Evolutionary conservation across 2,113 vertebrate species (phyloP), one percentile per base, ranked within the genome.

Genomic region (Cynoglossus semilaevis): DNA sequence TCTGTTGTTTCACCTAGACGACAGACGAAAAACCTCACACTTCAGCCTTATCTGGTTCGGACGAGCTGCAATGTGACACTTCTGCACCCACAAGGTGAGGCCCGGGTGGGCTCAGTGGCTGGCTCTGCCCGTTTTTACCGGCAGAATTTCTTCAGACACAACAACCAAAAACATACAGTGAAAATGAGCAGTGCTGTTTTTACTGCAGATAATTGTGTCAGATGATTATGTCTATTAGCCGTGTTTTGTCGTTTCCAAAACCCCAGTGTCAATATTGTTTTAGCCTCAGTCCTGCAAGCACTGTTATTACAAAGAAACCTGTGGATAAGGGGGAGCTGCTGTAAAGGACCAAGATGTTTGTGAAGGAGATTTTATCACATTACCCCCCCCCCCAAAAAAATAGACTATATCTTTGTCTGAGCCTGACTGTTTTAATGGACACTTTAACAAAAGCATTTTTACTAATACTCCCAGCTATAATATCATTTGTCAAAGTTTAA

Each of bases 251-350:
- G 63, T 63, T 73, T 79, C 62, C 58, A 52, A 64, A 35, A 15
- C 66, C 77, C 75, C 83, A 83, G 34, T 38, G 80, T 86, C 81
- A 89, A 87, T 87, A 80, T 89, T 88, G 51, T 85, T 77, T 76
- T 51, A 77, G 37, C 60, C 34, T 62, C 41, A 56, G 45, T 63
- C 51, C 69, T 70, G 56, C 67, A 69, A 64, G 54, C 38, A 4
- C 13, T 3, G 51, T 44, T 55, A 47, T 48, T 70, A 12, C 73
- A 67, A 66, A 65, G 72, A 64, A 83, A 83, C 72, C 49, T 45
- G 59, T 8, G 61, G 46, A 48, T 56, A 9, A 34, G 41, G 29
- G 40, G 16, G 43, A 55, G 40, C 45, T 19, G 15, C 15, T 15
- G 35, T 65, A 37, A 51, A 13, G 4, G 5, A 5, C 38, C 14